phyloP scores from a whole-genome alignment of 1,140 invertebrate species.

The Oncopodura yosiiana region DNA sequence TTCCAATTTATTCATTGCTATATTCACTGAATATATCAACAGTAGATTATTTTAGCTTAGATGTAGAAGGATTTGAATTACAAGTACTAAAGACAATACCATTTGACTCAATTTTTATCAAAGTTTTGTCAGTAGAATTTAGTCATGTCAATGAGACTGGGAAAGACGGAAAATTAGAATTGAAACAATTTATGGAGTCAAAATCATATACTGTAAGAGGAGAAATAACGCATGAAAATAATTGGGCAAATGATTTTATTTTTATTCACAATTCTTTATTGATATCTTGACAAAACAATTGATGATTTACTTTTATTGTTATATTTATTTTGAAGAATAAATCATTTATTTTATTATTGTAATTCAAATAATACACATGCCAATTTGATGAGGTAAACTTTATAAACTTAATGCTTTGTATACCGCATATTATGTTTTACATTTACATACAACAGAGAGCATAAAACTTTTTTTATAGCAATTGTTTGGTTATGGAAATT shows the following conservation, averaged over 20 bases:
- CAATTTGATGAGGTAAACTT: no score
- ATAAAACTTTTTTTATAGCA: no score
- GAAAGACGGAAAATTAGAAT: no score
- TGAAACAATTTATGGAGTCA: slow-evolving; percentile 39
- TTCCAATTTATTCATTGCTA: background rate
- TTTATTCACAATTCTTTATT: slow-evolving; percentile 37
- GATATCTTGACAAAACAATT: no score
- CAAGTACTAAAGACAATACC: slow-evolving; percentile 47
- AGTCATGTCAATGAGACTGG: slow-evolving; percentile 38
- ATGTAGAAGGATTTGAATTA: slow-evolving; percentile 46
- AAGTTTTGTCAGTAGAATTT: slow-evolving; percentile 39
- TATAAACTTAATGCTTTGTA: no score
- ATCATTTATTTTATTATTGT: no score
- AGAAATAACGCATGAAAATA: slow-evolving; percentile 37
- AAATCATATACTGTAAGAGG: slow-evolving; percentile 39
- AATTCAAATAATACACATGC: no score
- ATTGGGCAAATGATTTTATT: slow-evolving; percentile 44
- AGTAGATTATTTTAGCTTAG: slow-evolving; percentile 45
- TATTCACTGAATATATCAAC: slow-evolving; percentile 28
- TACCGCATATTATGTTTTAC: no score
- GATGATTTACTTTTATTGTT: no score
- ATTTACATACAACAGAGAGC: no score
- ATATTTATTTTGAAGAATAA: no score
- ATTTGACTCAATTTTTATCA: slow-evolving; percentile 37
- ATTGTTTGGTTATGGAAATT: no score